Base-by-base conservation (phyloP, 2,113 vertebrate genomes). In the Entelurus aequoreus region DNA sequence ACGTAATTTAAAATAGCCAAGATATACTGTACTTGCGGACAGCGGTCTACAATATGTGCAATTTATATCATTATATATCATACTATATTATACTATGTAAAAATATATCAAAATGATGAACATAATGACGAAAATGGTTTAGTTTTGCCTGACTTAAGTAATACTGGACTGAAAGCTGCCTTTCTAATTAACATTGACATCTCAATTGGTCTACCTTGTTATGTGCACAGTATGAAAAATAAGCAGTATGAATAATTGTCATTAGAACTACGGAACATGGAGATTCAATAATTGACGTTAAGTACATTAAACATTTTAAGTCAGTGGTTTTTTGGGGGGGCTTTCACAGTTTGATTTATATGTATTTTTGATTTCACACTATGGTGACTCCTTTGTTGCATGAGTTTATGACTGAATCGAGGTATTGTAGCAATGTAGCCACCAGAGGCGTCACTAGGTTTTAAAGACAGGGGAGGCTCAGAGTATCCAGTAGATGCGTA, bases 51-150 rank as follows among this genome's bases (percentile, higher is more conserved):
- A 28, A 28, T 69, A 76, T 76, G 70, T 55, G 55, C 76, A 70
- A 79, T 76, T 54, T 65, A 84, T 77, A 66, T 76, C 60, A 78
- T 80, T 70, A 68, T 53, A 66, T 73, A 73, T 79, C 59, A 60
- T 71, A 68, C 57, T 55, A 74, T 60, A 78, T 68, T 61, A 64
- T 55, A 68, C 58, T 54, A 44, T 66, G 38, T 53, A 66, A 28
- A 21, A 35, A 35, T 48, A 15, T 13, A 7, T 8, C 12, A 6
- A 28, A 44, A 49, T 49, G 15, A 14, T 49, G 6, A 47, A 11
- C 44, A 47, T 16, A n/a, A 16, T 16, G 42, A 11, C 4, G n/a
- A 49, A 8, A 16, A n/a, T 48, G 15, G 48, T 48, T 48, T 48
- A 48, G 38, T 56, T 56, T 55, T n/a, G 35, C 9, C n/a, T 56